These are phyloP conservation scores for Trichonephila clavata DNA, from an alignment of 1,140 invertebrate species.

Conservation along the genomic window DNA sequence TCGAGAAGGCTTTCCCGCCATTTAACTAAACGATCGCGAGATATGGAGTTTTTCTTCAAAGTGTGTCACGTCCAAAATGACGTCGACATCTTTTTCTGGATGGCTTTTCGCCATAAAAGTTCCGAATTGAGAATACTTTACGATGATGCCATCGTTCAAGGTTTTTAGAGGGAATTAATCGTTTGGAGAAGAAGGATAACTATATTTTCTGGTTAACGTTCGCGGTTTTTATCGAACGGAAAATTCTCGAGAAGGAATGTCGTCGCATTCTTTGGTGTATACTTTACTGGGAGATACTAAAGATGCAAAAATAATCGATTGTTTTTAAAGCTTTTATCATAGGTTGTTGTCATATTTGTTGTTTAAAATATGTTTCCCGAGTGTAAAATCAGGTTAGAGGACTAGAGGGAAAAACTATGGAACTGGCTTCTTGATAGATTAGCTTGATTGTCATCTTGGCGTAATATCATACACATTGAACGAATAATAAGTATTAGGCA, in stretches of 20 bases:
- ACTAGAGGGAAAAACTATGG: too few relatives aligned
- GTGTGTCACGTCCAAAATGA: slow-evolving; percentile 13
- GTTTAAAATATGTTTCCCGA: too few relatives aligned
- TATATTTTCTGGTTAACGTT: neutral
- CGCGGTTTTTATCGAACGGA: neutral
- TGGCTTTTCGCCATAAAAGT: neutral
- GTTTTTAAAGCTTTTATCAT: too few relatives aligned
- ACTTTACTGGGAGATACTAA: too few relatives aligned
- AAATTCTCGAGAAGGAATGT: neutral
- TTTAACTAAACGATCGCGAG: slow-evolving; percentile 22
- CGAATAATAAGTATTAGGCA: too few relatives aligned
- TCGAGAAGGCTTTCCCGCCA: neutral
- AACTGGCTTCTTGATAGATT: too few relatives aligned
- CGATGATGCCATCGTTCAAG: neutral
- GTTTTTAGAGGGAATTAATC: slow-evolving; percentile 5
- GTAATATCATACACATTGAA: too few relatives aligned
- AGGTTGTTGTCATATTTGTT: too few relatives aligned
- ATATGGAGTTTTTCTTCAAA: neutral
- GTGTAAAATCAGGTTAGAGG: too few relatives aligned
- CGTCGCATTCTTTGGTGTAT: neutral
- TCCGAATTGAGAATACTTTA: neutral
- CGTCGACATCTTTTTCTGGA: neutral
- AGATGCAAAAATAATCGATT: too few relatives aligned
- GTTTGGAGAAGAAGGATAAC: neutral
- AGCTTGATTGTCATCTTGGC: too few relatives aligned